These are phyloP conservation scores for Patella ulyssiponensis DNA, from an alignment of 2,888 invertebrate genomes.

Conservation along the genomic window DNA sequence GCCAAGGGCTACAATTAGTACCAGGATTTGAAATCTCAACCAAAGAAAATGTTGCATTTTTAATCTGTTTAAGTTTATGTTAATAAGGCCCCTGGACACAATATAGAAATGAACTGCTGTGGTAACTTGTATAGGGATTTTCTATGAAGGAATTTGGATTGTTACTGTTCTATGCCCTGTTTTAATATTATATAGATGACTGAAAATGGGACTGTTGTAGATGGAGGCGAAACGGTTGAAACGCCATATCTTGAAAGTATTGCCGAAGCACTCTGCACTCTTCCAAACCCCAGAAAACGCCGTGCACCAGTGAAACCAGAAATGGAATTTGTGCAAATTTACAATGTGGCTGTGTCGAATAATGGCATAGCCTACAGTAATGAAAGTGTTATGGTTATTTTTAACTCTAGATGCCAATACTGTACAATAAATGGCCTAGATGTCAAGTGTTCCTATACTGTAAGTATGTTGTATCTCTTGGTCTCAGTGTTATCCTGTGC, in stretches of 20 bases:
- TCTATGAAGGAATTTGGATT: too few relatives aligned
- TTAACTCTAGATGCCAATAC: background rate
- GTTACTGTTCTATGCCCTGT: background rate
- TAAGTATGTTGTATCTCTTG: background rate
- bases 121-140: too few relatives aligned
- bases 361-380: background rate
- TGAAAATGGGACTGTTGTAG: background rate
- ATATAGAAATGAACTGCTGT: too few relatives aligned
- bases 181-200: background rate
- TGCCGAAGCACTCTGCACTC: background rate
- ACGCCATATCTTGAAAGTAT: background rate
- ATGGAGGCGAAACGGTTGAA: background rate
- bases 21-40: too few relatives aligned
- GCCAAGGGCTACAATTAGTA: too few relatives aligned
- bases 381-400: background rate
- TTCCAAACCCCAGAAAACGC: background rate
- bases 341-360: background rate
- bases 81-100: too few relatives aligned
- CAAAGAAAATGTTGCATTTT: too few relatives aligned
- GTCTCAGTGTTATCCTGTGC: background rate
- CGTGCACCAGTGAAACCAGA: background rate
- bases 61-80: too few relatives aligned
- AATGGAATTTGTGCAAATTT: slow-evolving; percentile 1
- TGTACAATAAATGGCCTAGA: background rate
- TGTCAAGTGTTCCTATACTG: background rate